These are phyloP conservation scores for Himalopsyche kuldschensis DNA, from an alignment of 2,888 invertebrate species.

Conservation along the genomic window DNA sequence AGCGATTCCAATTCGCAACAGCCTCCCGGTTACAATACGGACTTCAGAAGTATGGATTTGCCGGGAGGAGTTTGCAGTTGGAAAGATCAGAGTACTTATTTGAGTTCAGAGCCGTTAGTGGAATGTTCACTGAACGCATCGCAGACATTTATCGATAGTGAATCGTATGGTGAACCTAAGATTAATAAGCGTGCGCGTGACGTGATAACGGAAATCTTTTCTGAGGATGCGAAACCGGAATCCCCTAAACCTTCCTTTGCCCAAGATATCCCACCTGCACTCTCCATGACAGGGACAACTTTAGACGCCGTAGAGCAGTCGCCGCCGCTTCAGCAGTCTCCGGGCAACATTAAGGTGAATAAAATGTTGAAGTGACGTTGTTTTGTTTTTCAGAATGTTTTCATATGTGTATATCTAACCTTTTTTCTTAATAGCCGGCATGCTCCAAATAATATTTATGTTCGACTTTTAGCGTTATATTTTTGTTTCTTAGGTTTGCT, in stretches of 20 bases:
- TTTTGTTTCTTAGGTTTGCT: not conserved
- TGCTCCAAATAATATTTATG: not conserved
- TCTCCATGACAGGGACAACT: slow-evolving; percentile 31
- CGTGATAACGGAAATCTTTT: not conserved
- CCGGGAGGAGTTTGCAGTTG: slow-evolving; percentile 81
- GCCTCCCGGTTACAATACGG: slow-evolving; percentile 49
- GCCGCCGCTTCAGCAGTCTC: slow-evolving; percentile 4
- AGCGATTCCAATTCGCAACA: slow-evolving; percentile 46
- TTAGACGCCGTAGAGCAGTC: slow-evolving; percentile 13
- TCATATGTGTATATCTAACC: not conserved
- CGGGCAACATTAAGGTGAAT: slow-evolving; percentile 36
- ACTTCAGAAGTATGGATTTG: slow-evolving; percentile 70
- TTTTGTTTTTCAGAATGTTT: not conserved
- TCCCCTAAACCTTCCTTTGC: slow-evolving; percentile 19
- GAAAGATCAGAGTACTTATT: slow-evolving; percentile 79
- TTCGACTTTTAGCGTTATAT: not conserved
- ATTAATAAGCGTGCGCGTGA: slow-evolving; percentile 44
- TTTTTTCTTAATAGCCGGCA: not conserved
- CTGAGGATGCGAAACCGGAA: slow-evolving; percentile 32
- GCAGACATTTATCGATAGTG: slow-evolving; percentile 37
- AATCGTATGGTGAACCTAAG: slow-evolving; percentile 43
- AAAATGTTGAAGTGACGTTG: slow-evolving; percentile 1
- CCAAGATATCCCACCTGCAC: slow-evolving; percentile 32
- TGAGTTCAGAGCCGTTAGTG: slow-evolving; percentile 61
- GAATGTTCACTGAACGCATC: slow-evolving; percentile 26